These are phyloP conservation scores for Horisme vitalbata DNA, from an alignment of 2,888 invertebrate species.

Conservation along the genomic window DNA sequence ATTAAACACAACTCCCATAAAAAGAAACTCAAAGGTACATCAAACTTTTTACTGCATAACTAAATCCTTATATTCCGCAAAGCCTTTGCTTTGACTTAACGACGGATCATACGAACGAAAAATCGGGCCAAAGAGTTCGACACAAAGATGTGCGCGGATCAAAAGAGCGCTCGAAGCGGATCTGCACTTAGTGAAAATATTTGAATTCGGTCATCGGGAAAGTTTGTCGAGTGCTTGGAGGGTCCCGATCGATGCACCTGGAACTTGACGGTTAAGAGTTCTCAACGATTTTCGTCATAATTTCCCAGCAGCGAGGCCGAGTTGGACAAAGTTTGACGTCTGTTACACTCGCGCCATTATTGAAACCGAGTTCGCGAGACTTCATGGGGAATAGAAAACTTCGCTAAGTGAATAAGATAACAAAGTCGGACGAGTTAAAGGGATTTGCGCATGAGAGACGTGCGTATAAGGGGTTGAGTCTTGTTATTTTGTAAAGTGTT, in stretches of 20 bases:
- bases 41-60: constrained; percentile 24
- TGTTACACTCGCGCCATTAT: constrained; percentile 47
- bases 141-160: constrained; percentile 51
- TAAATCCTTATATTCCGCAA: constrained; percentile 23
- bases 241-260: constrained; percentile 55
- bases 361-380: constrained; percentile 39
- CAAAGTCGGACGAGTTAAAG: constrained; percentile 29
- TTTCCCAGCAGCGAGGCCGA: constrained; percentile 42
- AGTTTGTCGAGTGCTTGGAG: constrained; percentile 44
- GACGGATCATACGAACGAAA: constrained; percentile 48
- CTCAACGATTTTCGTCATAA: constrained; percentile 51
- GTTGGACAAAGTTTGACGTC: constrained; percentile 51
- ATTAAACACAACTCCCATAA: constrained; percentile 6
- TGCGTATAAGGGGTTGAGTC: constrained; percentile 31
- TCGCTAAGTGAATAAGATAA: constrained; percentile 45
- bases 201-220: constrained; percentile 62
- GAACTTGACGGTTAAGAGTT: constrained; percentile 39
- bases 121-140: constrained; percentile 42
- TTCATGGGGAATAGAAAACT: constrained; percentile 41
- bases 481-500: constrained; percentile 12
- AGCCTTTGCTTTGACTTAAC: constrained; percentile 35
- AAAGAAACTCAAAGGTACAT: constrained; percentile 20
- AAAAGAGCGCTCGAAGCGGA: constrained; percentile 53
- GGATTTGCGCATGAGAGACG: constrained; percentile 34
- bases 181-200: constrained; percentile 67